Base-by-base conservation (phyloP, 1,140 invertebrate genomes). In the Oreohelix idahoensis region DNA sequence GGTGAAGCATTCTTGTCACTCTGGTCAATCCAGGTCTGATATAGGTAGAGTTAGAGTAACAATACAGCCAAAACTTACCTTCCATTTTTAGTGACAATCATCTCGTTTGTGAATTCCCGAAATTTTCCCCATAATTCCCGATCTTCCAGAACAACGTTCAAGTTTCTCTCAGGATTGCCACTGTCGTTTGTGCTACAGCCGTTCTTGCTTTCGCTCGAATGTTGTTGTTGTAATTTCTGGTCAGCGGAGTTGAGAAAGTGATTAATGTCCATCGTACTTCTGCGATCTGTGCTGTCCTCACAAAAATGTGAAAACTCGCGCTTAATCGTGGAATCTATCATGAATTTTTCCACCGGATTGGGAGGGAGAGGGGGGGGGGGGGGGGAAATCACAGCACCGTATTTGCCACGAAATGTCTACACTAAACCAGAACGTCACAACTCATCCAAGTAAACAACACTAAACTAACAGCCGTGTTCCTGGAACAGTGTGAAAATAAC, bases 21-120 rank as follows among this genome's bases (percentile, higher is more conserved):
- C n/a, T n/a, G n/a, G n/a, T n/a, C n/a, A n/a, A n/a, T n/a, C 45
- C 45, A 49, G 45, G 45, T 49, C 10, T 11, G 10, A 49, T 11
- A 49, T 8, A 49, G 17, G 45, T 11, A 49, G 45, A 49, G 17
- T 8, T 49, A 49, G 45, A 49, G 17, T 8, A 49, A 49, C 45
- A 49, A 49, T 17, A 49, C 45, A 49, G 17, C 17, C 10, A 63
- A 32, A 63, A 70, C 93, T 86, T 85, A 98, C 97, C 97, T 95
- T 91, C 98, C 98, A 93, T 97, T 98, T 92, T 98, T 98, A 26
- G 98, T 99, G 83, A 99, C 97, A 85, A 99, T 99, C 98, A 99
- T 99, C 93, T 99, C 98, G 90, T 98, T 99, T 81, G 97, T 98
- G 77, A 97, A 96, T 84, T 96, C 96, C 92, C 97, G 96, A 92